Evolutionary conservation across 2,888 invertebrate species (phyloP).

Genomic region (Hemistola chrysoprasaria): DNA sequence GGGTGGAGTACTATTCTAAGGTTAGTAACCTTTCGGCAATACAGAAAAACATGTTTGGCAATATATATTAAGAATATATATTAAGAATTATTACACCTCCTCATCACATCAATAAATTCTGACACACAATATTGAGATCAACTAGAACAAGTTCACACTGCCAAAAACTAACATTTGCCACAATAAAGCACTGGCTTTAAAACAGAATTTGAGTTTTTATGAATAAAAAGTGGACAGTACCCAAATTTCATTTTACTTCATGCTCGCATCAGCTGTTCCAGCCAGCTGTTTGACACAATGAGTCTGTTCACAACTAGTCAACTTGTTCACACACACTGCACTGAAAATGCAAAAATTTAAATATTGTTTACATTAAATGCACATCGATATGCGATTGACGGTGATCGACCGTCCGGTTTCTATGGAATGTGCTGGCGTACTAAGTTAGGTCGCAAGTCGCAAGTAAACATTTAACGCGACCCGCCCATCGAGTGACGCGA

Average conservation of each 20-base stretch:
- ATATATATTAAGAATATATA: conserved; percentile 16
- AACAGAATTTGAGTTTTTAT: neutral
- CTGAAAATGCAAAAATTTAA: conserved; percentile 56
- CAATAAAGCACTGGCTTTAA: conserved; percentile 3
- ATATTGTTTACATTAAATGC: conserved; percentile 67
- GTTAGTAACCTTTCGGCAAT: too few relatives aligned
- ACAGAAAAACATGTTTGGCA: conserved; percentile 19
- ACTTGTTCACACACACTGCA: conserved; percentile 52
- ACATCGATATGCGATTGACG: conserved; percentile 50
- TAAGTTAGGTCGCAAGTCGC: conserved; percentile 56
- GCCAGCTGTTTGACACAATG: conserved; percentile 57
- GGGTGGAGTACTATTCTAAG: too few relatives aligned
- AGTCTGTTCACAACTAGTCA: conserved; percentile 32
- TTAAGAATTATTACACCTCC: conserved; percentile 23
- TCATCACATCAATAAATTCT: conserved; percentile 22
- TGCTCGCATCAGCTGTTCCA: conserved; percentile 58
- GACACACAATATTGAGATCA: conserved; percentile 15
- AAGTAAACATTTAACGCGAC: conserved; percentile 67
- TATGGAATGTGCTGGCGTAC: conserved; percentile 77
- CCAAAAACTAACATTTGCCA: conserved; percentile 28
- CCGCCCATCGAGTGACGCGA: conserved; percentile 67
- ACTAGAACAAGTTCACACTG: conserved; percentile 38
- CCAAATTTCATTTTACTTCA: conserved; percentile 81
- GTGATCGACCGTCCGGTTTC: conserved; percentile 47
- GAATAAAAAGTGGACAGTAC: conserved; percentile 44